Conservation (phyloP, 1,140 invertebrate genomes). For the Orussus abietinus region DNA sequence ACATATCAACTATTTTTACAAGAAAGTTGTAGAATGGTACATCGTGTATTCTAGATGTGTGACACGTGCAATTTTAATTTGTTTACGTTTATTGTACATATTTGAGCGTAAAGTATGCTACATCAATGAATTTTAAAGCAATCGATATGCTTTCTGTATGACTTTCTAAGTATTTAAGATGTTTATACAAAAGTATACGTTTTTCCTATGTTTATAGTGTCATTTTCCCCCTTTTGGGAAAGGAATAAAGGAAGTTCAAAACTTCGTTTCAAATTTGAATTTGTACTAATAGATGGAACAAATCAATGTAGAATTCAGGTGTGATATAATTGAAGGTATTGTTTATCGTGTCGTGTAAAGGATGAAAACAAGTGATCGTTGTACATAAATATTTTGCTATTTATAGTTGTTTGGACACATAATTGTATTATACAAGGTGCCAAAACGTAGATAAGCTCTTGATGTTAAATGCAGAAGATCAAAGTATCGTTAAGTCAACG, state of each 20-base stretch:
- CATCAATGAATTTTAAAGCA: slow-evolving; percentile 4
- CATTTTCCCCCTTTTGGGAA: too few relatives aligned
- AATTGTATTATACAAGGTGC: too few relatives aligned
- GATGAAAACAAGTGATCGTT: too few relatives aligned
- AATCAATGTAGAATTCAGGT: background rate
- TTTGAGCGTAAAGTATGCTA: slow-evolving; percentile 1
- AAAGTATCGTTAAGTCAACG: too few relatives aligned
- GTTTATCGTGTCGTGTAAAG: too few relatives aligned
- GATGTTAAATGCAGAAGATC: too few relatives aligned
- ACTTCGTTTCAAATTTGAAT: slow-evolving; percentile 6
- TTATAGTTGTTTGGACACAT: too few relatives aligned
- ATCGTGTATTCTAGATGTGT: slow-evolving; percentile 7
- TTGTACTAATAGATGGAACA: background rate
- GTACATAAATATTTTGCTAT: too few relatives aligned
- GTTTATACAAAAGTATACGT: background rate
- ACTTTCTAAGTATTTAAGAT: slow-evolving; percentile 7
- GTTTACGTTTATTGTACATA: slow-evolving; percentile 26
- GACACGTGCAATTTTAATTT: slow-evolving; percentile 17
- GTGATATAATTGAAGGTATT: too few relatives aligned
- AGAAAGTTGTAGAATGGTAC: slow-evolving; percentile 25
- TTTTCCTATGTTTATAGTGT: background rate
- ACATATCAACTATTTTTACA: slow-evolving; percentile 23
- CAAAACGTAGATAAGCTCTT: too few relatives aligned
- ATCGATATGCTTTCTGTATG: slow-evolving; percentile 17
- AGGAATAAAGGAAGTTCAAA: slow-evolving; percentile 6